Evolutionary conservation across 1,140 invertebrate genomes (phyloP).

Genomic region (Hirudo medicinalis): DNA sequence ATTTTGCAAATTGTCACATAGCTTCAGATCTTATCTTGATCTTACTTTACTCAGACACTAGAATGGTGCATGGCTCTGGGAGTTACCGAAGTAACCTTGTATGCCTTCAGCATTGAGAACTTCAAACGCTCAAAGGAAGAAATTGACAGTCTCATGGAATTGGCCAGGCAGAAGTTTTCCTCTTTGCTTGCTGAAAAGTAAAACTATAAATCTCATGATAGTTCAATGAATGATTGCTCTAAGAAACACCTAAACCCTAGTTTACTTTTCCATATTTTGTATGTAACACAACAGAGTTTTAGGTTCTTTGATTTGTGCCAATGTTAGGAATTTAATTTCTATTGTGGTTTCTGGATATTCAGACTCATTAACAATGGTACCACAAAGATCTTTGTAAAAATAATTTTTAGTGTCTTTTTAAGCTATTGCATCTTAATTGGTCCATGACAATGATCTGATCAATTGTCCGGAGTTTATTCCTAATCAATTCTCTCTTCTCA

Average conservation of each 20-base stretch:
- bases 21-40: background rate
- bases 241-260: background rate
- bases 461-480: no score
- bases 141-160: slow-evolving; percentile 72
- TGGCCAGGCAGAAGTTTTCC: slow-evolving; percentile 76
- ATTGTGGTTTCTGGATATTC: no score
- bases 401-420: no score
- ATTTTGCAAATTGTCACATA: background rate
- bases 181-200: slow-evolving; percentile 72
- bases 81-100: slow-evolving; percentile 82
- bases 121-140: slow-evolving; percentile 86
- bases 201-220: slow-evolving; percentile 26
- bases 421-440: no score
- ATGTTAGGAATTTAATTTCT: no score
- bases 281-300: no score
- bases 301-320: no score
- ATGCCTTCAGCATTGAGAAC: slow-evolving; percentile 98
- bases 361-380: no score
- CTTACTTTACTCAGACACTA: slow-evolving; percentile 51
- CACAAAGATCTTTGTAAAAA: no score
- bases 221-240: background rate
- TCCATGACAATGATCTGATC: no score
- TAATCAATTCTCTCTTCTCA: no score
- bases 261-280: background rate
- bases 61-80: slow-evolving; percentile 64